Percentiles rank a stretch among this genome's conserved stretches.
These are phyloP conservation scores for Ascidia mentula DNA, from an alignment of 23 tunicate genomes.

Conservation along the genomic window DNA sequence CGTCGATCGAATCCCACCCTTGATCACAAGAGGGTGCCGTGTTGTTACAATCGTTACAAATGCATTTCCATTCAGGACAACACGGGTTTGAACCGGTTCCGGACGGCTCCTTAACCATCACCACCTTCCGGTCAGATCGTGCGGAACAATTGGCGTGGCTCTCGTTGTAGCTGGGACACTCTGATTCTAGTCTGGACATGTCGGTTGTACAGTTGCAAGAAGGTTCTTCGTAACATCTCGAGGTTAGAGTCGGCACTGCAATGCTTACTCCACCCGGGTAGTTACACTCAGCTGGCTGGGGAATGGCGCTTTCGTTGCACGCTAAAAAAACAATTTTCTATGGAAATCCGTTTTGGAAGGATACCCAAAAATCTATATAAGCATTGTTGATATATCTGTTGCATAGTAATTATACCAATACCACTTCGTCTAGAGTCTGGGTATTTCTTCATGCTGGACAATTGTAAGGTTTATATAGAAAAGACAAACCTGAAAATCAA, in stretches of 20 bases:
- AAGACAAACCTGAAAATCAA: too few relatives aligned
- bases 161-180: neutral
- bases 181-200: neutral
- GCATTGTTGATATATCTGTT: too few relatives aligned
- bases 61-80: constrained; percentile 7
- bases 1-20: neutral
- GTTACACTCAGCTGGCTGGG: neutral
- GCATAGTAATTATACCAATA: too few relatives aligned
- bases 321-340: neutral
- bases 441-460: too few relatives aligned
- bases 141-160: neutral
- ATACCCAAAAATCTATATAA: too few relatives aligned
- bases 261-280: neutral
- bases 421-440: too few relatives aligned
- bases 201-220: neutral
- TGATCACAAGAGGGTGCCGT: neutral
- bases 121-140: neutral
- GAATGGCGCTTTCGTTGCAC: neutral
- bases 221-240: neutral
- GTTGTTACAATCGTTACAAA: constrained; percentile 6
- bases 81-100: constrained; percentile 9
- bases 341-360: too few relatives aligned
- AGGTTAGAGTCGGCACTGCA: neutral
- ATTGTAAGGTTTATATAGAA: too few relatives aligned
- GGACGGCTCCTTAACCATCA: neutral